Conservation (phyloP, 2,888 invertebrate species). For the Galeruca laticollis region DNA sequence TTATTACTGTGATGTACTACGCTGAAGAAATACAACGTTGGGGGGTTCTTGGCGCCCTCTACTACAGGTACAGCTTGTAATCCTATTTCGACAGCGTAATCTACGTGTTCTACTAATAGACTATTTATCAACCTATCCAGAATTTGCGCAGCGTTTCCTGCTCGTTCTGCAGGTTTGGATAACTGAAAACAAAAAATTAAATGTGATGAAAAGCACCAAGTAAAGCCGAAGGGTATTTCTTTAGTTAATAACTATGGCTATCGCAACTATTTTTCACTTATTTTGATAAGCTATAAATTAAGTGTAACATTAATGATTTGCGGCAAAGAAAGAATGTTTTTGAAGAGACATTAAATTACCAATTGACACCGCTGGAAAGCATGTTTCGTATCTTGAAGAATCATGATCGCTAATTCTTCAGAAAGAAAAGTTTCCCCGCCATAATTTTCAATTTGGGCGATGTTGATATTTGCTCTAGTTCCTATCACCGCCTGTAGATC, state of each 20-base stretch:
- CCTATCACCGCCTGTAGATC: constrained; percentile 95
- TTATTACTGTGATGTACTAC: constrained; percentile 93
- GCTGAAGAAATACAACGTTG: constrained; percentile 93
- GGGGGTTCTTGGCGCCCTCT: constrained; percentile 83
- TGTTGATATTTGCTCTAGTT: constrained; percentile 91
- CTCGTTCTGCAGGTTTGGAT: constrained; percentile 82
- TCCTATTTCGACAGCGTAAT: constrained; percentile 95
- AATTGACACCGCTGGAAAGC: constrained; percentile 90
- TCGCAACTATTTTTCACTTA: not conserved
- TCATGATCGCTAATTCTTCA: constrained; percentile 91
- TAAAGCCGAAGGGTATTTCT: not conserved
- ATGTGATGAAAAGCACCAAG: constrained; percentile 2
- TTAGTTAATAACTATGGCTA: not conserved
- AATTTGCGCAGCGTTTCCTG: constrained; percentile 82
- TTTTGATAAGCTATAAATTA: not conserved
- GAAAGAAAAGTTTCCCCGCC: constrained; percentile 97
- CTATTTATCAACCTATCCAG: constrained; percentile 88
- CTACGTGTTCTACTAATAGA: constrained; percentile 91
- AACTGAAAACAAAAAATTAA: constrained; percentile 68
- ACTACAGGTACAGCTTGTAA: constrained; percentile 89
- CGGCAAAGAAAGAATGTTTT: not conserved
- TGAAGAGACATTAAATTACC: constrained; percentile 66
- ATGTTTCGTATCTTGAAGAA: constrained; percentile 90
- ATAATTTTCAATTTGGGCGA: constrained; percentile 94
- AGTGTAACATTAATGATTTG: not conserved